These are phyloP conservation scores for Dinomys branickii DNA, from an alignment of 2,113 vertebrate species.

Conservation along the genomic window DNA sequence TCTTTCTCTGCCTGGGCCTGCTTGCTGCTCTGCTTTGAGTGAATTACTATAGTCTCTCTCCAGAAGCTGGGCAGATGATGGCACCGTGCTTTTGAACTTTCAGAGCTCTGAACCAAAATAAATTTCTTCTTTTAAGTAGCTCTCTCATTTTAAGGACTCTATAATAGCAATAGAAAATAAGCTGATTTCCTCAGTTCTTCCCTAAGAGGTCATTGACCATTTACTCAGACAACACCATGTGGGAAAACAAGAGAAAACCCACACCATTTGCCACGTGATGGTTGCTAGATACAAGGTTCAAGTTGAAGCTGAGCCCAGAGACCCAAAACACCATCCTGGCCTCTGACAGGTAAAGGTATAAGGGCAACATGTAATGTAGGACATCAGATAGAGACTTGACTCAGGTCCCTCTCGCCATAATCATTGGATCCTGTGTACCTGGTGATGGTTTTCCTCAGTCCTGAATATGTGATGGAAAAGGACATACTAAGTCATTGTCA, in stretches of 20 bases:
- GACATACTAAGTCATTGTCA: not conserved
- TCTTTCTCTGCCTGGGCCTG: not conserved
- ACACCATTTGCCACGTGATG: not conserved
- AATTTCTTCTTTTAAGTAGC: not conserved
- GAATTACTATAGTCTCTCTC: not conserved
- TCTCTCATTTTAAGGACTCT: not conserved
- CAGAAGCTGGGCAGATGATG: not conserved
- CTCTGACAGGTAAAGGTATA: not conserved
- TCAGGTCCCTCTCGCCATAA: not conserved
- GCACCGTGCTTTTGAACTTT: not conserved
- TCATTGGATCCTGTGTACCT: not conserved
- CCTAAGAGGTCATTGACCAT: not conserved
- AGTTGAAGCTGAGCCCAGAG: not conserved
- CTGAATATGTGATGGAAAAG: not conserved
- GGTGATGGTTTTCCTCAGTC: not conserved
- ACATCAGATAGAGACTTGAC: not conserved
- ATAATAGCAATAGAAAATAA: not conserved
- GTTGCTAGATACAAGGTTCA: not conserved
- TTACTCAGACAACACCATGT: not conserved
- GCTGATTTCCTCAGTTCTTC: not conserved
- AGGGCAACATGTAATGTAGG: not conserved
- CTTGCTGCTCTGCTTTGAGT: fast-evolving
- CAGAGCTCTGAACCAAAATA: not conserved
- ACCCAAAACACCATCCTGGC: not conserved
- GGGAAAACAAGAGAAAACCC: not conserved